phyloP scores from a whole-genome alignment of 2,797 vertebrate genomes.

The Lophius americanus region DNA sequence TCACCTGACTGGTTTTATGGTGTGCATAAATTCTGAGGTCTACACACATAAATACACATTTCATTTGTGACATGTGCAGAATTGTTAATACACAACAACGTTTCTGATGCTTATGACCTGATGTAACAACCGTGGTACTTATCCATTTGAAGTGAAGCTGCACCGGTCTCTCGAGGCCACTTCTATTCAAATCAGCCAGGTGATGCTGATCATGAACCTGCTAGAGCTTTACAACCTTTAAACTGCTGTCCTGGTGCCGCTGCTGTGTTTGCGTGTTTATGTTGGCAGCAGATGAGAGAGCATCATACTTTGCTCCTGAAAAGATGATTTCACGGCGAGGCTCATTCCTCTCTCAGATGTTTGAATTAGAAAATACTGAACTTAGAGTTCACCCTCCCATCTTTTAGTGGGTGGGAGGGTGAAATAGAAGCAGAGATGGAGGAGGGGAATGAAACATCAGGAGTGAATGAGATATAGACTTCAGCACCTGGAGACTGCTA shows the following conservation, averaged over 20 bases:
- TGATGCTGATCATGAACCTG: conserved; percentile 32
- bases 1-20: conserved; percentile 32
- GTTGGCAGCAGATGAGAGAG: conserved; percentile 65
- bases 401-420: conserved; percentile 60
- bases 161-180: conserved; percentile 8
- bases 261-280: conserved; percentile 35
- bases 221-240: conserved; percentile 35
- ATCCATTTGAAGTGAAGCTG: not conserved
- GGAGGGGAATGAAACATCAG: conserved; percentile 40
- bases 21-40: conserved; percentile 22
- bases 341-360: conserved; percentile 72
- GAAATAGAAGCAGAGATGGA: conserved; percentile 53
- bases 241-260: conserved; percentile 30
- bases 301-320: conserved; percentile 38
- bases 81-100: conserved; percentile 7
- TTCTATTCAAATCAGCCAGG: conserved; percentile 24
- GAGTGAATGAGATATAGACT: conserved; percentile 44
- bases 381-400: conserved; percentile 6
- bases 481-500: conserved; percentile 21
- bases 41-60: conserved; percentile 28
- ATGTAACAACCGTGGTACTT: conserved; percentile 24
- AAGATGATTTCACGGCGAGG: conserved; percentile 40
- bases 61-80: not conserved
- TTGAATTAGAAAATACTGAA: conserved; percentile 63
- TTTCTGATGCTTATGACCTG: conserved; percentile 24